These are phyloP conservation scores for Drosophila sordidula DNA, from an alignment of 2,888 invertebrate genomes.

Conservation along the genomic window DNA sequence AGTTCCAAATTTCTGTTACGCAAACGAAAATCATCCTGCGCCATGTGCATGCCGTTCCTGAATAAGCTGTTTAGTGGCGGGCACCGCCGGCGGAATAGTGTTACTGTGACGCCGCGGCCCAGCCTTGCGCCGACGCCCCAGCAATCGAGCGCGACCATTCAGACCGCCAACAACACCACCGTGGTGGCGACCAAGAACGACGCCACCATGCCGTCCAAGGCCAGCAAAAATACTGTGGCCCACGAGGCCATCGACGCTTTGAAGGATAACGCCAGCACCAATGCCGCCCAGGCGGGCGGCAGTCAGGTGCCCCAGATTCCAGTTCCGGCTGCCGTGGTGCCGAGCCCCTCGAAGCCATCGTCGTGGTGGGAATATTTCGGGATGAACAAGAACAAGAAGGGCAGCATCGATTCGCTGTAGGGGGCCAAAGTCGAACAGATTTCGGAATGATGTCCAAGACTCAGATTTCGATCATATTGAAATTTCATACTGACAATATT, in stretches of 20 bases:
- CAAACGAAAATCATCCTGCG: constrained; percentile 5
- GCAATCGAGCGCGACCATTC: constrained; percentile 39
- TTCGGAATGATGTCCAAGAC: not conserved
- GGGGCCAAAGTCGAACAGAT: not conserved
- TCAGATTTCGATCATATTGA: constrained; percentile 25
- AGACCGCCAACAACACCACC: not conserved
- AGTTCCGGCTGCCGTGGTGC: not conserved
- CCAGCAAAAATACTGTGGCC: not conserved
- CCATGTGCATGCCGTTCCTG: constrained; percentile 63
- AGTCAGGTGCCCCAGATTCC: not conserved
- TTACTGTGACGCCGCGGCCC: constrained; percentile 23
- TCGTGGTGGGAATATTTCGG: constrained; percentile 60
- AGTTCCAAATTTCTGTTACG: constrained; percentile 20
- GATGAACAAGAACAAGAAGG: constrained; percentile 41
- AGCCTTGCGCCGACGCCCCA: constrained; percentile 50
- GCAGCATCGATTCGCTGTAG: constrained; percentile 42
- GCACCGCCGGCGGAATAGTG: constrained; percentile 17
- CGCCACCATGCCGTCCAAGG: not conserved
- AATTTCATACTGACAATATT: constrained; percentile 21
- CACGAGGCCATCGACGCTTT: not conserved
- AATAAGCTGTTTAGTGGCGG: constrained; percentile 47
- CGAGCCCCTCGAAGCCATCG: not conserved
- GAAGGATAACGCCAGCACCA: not conserved
- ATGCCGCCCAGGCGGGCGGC: not conserved
- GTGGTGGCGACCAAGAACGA: not conserved